Evolutionary conservation across 2,113 vertebrate genomes (phyloP).

Genomic region (Coregonus clupeaformis): DNA sequence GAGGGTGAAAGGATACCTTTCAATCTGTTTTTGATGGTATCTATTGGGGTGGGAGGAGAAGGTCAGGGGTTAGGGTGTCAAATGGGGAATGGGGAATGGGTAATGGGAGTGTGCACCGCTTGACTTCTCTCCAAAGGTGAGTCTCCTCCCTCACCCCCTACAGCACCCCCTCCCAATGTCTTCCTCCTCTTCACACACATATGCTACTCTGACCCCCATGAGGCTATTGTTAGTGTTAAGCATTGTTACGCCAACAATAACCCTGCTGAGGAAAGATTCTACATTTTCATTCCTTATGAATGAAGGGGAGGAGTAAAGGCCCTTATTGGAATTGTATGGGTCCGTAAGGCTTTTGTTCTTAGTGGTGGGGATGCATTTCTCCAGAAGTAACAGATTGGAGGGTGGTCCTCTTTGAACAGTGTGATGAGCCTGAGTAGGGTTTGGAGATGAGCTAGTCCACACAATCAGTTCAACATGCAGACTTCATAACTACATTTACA

Average conservation of each 20-base stretch:
- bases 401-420: slow-evolving; percentile 39
- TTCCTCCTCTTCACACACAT: slow-evolving; percentile 57
- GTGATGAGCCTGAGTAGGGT: background rate
- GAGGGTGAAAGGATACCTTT: slow-evolving; percentile 44
- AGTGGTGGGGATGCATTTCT: slow-evolving; percentile 38
- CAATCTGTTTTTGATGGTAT: slow-evolving; percentile 28
- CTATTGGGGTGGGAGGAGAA: background rate
- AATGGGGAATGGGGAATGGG: background rate
- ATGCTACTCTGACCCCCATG: slow-evolving; percentile 51
- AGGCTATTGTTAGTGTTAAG: slow-evolving; percentile 68
- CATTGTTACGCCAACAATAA: slow-evolving; percentile 52
- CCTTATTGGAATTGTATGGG: slow-evolving; percentile 48
- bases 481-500: too few species aligned
- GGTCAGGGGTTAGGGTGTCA: background rate
- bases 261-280: slow-evolving; percentile 20
- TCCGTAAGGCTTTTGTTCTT: slow-evolving; percentile 23
- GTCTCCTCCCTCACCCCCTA: background rate
- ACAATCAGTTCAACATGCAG: too few species aligned
- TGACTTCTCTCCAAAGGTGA: slow-evolving; percentile 41
- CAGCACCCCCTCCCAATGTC: slow-evolving; percentile 6
- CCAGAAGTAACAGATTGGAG: slow-evolving; percentile 41
- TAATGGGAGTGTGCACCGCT: slow-evolving; percentile 51
- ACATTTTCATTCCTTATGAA: slow-evolving; percentile 18
- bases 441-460: background rate
- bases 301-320: slow-evolving; percentile 10